Conservation (phyloP, 1,140 invertebrate species). For the Brachionus angularis region DNA sequence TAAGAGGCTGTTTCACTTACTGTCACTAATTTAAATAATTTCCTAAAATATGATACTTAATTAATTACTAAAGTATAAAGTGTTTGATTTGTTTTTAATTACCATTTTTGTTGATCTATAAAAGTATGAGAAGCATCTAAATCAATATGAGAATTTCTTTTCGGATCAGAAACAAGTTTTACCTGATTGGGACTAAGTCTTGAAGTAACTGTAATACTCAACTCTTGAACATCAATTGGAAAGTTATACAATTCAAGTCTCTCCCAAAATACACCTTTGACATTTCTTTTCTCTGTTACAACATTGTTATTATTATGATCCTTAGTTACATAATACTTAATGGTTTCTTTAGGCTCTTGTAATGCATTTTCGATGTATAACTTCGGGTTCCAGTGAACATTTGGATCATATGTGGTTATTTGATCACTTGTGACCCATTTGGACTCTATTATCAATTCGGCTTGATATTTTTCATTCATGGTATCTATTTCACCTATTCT, state of each 20-base stretch:
- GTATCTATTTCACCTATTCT: slow-evolving; percentile 23
- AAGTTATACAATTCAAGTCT: slow-evolving; percentile 28
- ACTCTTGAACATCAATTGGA: slow-evolving; percentile 28
- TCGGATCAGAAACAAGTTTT: neutral
- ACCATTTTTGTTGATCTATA: slow-evolving; percentile 38
- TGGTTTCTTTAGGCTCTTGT: slow-evolving; percentile 5
- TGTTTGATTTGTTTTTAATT: neutral
- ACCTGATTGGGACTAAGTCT: neutral
- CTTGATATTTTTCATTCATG: slow-evolving; percentile 14
- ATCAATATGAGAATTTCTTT: neutral
- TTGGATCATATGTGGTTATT: neutral
- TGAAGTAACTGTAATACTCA: slow-evolving; percentile 4
- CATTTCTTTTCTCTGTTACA: slow-evolving; percentile 14
- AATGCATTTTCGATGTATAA: slow-evolving; percentile 40
- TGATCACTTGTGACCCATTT: neutral
- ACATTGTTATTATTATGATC: neutral
- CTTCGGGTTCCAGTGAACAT: slow-evolving; percentile 28
- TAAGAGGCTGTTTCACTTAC: neutral
- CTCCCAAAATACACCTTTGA: slow-evolving; percentile 31
- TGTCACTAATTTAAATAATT: slow-evolving; percentile 13
- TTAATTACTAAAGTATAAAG: neutral
- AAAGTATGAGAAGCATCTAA: slow-evolving; percentile 3
- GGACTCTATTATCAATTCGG: slow-evolving; percentile 14
- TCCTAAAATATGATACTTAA: neutral
- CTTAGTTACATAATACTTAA: neutral